Conservation (phyloP, 2,888 invertebrate species). For the Rotaria socialis region DNA sequence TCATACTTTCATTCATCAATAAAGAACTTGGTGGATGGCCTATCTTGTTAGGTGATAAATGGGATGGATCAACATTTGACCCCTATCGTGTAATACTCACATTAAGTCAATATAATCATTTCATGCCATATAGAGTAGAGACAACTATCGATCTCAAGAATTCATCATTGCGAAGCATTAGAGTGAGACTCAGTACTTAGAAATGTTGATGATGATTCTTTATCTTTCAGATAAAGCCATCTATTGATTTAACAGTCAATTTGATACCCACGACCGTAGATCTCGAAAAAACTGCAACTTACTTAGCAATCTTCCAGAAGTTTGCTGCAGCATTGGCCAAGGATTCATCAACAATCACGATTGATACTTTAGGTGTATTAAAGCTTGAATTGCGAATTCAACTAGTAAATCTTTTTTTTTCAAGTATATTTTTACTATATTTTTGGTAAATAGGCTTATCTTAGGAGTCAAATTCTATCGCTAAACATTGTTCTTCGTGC, state of each 20-base stretch:
- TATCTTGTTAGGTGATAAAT: background rate
- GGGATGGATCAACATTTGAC: background rate
- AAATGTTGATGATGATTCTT: background rate
- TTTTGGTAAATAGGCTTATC: background rate
- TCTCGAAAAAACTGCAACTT: background rate
- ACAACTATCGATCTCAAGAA: constrained; percentile 76
- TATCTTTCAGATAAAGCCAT: constrained; percentile 15
- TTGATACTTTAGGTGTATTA: background rate
- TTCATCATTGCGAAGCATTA: constrained; percentile 61
- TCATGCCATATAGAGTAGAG: constrained; percentile 29
- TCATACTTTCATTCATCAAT: constrained; percentile 28
- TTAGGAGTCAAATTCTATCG: background rate
- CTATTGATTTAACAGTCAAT: constrained; percentile 15
- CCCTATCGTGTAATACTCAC: background rate
- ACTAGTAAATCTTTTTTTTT: background rate
- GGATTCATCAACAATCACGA: background rate
- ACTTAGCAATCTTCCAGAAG: constrained; percentile 38
- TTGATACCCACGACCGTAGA: background rate
- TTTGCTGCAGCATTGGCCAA: background rate
- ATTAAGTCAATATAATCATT: constrained; percentile 18
- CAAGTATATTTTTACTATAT: background rate
- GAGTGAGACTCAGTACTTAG: background rate
- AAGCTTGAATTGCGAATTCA: constrained; percentile 28
- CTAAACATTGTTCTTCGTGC: constrained; percentile 9
- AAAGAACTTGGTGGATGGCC: constrained; percentile 43